A percentile compares a stretch with the other conserved stretches of the same genome.
phyloP scores from a whole-genome alignment of 1,140 invertebrate genomes.

The Drosophila pandora region DNA sequence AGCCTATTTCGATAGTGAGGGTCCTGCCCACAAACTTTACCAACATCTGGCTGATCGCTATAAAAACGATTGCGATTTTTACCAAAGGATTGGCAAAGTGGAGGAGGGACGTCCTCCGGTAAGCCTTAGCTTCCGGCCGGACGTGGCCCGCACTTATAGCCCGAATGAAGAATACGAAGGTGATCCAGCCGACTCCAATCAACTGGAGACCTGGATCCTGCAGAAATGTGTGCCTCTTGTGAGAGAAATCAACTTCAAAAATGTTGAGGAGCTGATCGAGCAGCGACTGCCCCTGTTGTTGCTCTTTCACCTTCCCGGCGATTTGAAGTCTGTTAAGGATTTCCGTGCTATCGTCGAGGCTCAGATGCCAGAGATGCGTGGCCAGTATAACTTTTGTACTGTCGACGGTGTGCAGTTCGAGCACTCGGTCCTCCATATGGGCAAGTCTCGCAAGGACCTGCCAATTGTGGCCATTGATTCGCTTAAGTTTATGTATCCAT shows the following conservation, averaged over 20 bases:
- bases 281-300: slow-evolving; percentile 46
- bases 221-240: slow-evolving; percentile 54
- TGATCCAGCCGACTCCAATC: not conserved
- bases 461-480: slow-evolving; percentile 65
- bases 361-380: slow-evolving; percentile 20
- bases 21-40: not conserved
- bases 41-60: slow-evolving; percentile 38
- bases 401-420: slow-evolving; percentile 46
- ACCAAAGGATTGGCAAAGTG: slow-evolving; percentile 18
- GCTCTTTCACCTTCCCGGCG: slow-evolving; percentile 44
- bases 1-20: slow-evolving; percentile 18
- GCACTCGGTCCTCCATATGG: slow-evolving; percentile 50
- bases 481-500: slow-evolving; percentile 44
- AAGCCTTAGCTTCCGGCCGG: slow-evolving; percentile 45
- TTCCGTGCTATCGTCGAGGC: slow-evolving; percentile 56
- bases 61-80: slow-evolving; percentile 64
- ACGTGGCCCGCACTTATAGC: slow-evolving; percentile 35
- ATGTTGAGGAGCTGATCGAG: slow-evolving; percentile 65
- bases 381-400: slow-evolving; percentile 45
- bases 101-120: slow-evolving; percentile 6
- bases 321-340: slow-evolving; percentile 36
- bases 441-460: slow-evolving; percentile 27
- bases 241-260: slow-evolving; percentile 45
- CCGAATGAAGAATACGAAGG: slow-evolving; percentile 27
- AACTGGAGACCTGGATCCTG: slow-evolving; percentile 42